Evolutionary conservation across 2,113 vertebrate genomes (phyloP).

Genomic region (Panurus biarmicus): DNA sequence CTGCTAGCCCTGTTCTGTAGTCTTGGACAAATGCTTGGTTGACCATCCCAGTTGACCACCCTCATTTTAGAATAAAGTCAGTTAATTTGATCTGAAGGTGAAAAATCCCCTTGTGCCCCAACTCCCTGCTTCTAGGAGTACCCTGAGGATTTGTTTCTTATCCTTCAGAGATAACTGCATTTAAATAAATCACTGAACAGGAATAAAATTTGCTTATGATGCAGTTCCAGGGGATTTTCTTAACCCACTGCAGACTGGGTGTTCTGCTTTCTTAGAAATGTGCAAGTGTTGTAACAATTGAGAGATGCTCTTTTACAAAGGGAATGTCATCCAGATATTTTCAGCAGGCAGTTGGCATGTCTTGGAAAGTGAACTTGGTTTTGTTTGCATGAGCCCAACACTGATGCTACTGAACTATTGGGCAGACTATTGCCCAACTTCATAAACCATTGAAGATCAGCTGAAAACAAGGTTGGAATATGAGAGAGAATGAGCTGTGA

Average conservation of each 20-base stretch:
- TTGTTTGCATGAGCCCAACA: not conserved
- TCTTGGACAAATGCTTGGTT: not conserved
- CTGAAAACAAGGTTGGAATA: not conserved
- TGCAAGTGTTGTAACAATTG: not conserved
- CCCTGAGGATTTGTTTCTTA: not conserved
- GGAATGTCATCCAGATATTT: not conserved
- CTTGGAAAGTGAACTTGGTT: not conserved
- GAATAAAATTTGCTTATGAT: constrained; percentile 31
- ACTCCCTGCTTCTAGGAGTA: not conserved
- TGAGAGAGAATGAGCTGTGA: not conserved
- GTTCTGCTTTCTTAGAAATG: not conserved
- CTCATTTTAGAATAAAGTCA: not conserved
- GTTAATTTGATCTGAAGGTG: not conserved
- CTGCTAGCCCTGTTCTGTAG: not conserved
- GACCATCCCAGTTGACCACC: not conserved
- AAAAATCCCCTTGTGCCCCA: constrained; percentile 1
- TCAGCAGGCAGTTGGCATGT: not conserved
- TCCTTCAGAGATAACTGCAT: constrained; percentile 16
- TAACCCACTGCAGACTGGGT: not conserved
- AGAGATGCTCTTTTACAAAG: not conserved
- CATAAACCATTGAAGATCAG: not conserved
- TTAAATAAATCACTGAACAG: constrained; percentile 41
- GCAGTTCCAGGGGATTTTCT: constrained; percentile 16
- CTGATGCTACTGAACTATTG: not conserved
- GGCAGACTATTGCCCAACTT: not conserved